Evolutionary conservation across 2,113 vertebrate species (phyloP).

Genomic region (Cololabis saira): DNA sequence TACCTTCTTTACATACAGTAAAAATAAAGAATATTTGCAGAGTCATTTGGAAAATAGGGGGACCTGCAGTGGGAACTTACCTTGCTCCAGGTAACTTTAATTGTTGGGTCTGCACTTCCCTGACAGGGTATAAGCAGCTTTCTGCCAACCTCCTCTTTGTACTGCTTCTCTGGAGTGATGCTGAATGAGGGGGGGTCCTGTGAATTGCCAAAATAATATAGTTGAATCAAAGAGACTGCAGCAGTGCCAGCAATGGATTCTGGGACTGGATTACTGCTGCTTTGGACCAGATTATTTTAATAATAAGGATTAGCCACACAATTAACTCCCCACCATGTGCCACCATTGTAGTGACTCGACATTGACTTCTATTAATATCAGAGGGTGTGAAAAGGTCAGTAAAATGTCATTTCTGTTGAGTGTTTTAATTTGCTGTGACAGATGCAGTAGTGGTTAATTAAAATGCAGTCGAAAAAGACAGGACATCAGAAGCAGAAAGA

Average conservation of each 20-base stretch:
- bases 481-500: constrained; percentile 5
- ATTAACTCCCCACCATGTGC: constrained; percentile 65
- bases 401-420: constrained; percentile 54
- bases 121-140: constrained; percentile 88
- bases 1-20: too few species aligned
- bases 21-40: neutral
- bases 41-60: neutral
- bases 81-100: constrained; percentile 89
- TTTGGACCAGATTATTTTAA: constrained; percentile 71
- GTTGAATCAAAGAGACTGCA: constrained; percentile 44
- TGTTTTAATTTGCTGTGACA: constrained; percentile 61
- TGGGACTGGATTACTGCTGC: constrained; percentile 61
- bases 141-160: constrained; percentile 87
- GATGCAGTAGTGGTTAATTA: constrained; percentile 40
- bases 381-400: constrained; percentile 64
- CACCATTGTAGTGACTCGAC: constrained; percentile 31
- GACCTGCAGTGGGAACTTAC: constrained; percentile 66
- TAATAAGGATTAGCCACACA: constrained; percentile 77
- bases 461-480: constrained; percentile 20
- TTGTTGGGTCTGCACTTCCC: constrained; percentile 81
- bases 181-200: constrained; percentile 91
- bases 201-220: constrained; percentile 46
- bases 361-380: constrained; percentile 62
- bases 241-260: constrained; percentile 51
- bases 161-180: constrained; percentile 84